Evolutionary conservation across 1,140 invertebrate genomes (phyloP), one percentile per base, ranked within the genome.

Genomic region (Lepidostoma basale): DNA sequence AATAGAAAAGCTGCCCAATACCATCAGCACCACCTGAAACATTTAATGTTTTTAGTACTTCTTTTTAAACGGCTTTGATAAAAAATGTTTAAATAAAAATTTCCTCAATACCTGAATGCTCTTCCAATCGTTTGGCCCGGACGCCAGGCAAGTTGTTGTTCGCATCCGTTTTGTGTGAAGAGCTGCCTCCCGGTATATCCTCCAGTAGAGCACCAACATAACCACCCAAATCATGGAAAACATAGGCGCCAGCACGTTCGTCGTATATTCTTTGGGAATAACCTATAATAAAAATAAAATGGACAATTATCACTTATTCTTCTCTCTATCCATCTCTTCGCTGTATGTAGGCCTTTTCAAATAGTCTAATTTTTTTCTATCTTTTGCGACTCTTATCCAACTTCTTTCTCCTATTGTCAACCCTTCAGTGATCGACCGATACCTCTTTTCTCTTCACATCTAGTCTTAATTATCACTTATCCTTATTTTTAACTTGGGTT

Each of bases 1-100:
- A 26, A 91, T 77, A 0, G 89, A 88, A 71, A 92, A 92, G 56
- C 88, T 89, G 9, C 89, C 89, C 69, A 92, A 80, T 8, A 91
- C 89, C 36, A 90, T 81, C 5, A 91, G 76, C 45, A 91, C 89
- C 16, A 91, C 88, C 89, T 90, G 84, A 14, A 85, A 84, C 62
- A 39, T 26, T 23, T 44, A 4, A 45, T 45, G 25, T 47, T 28
- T 49, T 18, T n/a, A n/a, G n/a, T n/a, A n/a, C n/a, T n/a, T n/a
- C n/a, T n/a, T n/a, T n/a, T n/a, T n/a, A n/a, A n/a, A n/a, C 30
- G 5, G 30, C 5, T 33, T 33, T 33, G 30, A 33, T 6, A 12
- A 5, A 16, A 4, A 45, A 16, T 56, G 52, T 12, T 10, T 26
- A 14, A 26, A 23, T 9, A 33, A 56, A 22, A 5, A n/a, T 56